Conservation (phyloP, 2,888 invertebrate genomes). For the Microchrysa polita region DNA sequence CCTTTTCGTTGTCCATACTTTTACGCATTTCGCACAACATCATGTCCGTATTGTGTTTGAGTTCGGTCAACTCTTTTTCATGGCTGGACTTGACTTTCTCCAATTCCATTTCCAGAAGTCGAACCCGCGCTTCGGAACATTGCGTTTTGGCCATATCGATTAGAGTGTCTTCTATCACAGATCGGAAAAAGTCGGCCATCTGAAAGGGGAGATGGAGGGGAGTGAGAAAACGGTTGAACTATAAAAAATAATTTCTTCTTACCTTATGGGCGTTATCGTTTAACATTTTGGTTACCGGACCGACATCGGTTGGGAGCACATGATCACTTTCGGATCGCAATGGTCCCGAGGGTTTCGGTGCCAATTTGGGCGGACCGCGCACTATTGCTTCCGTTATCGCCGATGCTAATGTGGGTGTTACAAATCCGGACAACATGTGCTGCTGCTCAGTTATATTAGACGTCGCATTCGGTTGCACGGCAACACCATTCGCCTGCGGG, state of each 20-base stretch:
- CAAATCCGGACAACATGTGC: slow-evolving; percentile 64
- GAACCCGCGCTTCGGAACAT: slow-evolving; percentile 68
- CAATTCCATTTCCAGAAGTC: slow-evolving; percentile 72
- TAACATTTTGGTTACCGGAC: slow-evolving; percentile 68
- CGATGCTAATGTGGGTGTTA: slow-evolving; percentile 57
- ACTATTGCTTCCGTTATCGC: slow-evolving; percentile 59
- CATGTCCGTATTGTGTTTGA: slow-evolving; percentile 74
- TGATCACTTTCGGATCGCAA: slow-evolving; percentile 63
- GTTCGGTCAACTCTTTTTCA: slow-evolving; percentile 76
- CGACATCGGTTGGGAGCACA: slow-evolving; percentile 67
- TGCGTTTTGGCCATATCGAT: slow-evolving; percentile 70
- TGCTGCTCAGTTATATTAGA: neutral
- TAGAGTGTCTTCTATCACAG: slow-evolving; percentile 74
- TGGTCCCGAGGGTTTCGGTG: slow-evolving; percentile 65
- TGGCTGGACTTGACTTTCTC: slow-evolving; percentile 78
- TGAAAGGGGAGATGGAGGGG: slow-evolving; percentile 56
- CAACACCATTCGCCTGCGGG: neutral
- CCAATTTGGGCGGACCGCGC: slow-evolving; percentile 64
- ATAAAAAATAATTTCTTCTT: slow-evolving; percentile 37
- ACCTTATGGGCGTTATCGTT: slow-evolving; percentile 72
- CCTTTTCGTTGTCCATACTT: slow-evolving; percentile 76
- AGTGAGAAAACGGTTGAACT: neutral
- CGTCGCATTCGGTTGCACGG: neutral
- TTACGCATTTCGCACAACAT: slow-evolving; percentile 75
- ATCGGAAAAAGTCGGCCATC: slow-evolving; percentile 76